phyloP scores from a whole-genome alignment of 2,113 vertebrate species.

The Gasterosteus aculeatus region DNA sequence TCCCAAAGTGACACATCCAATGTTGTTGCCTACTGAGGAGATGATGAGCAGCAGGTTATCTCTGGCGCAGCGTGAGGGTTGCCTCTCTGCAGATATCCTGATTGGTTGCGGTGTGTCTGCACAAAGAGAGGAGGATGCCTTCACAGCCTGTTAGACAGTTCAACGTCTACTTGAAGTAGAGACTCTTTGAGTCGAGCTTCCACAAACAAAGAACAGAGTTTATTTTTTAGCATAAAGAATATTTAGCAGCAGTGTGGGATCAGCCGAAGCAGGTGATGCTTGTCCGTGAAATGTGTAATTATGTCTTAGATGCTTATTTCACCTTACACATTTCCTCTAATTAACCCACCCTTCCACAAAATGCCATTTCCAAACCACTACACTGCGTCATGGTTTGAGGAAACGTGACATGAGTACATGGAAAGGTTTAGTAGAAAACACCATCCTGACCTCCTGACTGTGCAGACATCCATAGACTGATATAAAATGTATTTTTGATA shows the following conservation, averaged over 20 bases:
- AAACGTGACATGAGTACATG: too few relatives aligned
- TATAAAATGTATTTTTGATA: too few relatives aligned
- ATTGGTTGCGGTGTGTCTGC: slow-evolving; percentile 60
- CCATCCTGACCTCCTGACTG: not conserved
- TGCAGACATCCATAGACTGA: too few relatives aligned
- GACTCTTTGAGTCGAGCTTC: not conserved
- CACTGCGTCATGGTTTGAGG: not conserved
- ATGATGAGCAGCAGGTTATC: slow-evolving; percentile 67
- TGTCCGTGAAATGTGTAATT: not conserved
- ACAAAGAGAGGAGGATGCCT: slow-evolving; percentile 51
- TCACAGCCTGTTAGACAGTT: slow-evolving; percentile 35
- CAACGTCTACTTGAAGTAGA: slow-evolving; percentile 25
- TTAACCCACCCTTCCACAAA: not conserved
- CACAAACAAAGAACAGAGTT: slow-evolving; percentile 15
- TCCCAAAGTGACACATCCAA: slow-evolving; percentile 53
- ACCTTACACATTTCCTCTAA: not conserved
- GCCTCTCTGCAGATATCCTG: slow-evolving; percentile 54
- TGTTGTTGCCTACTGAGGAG: slow-evolving; percentile 49
- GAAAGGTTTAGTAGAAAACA: not conserved
- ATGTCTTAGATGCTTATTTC: not conserved
- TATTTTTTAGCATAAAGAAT: not conserved
- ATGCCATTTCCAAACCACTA: not conserved
- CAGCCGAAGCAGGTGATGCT: not conserved
- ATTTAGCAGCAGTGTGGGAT: not conserved
- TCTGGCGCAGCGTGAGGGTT: slow-evolving; percentile 59